These are phyloP conservation scores for Tragelaphus strepsiceros DNA, from an alignment of 2,113 vertebrate genomes.

Conservation along the genomic window DNA sequence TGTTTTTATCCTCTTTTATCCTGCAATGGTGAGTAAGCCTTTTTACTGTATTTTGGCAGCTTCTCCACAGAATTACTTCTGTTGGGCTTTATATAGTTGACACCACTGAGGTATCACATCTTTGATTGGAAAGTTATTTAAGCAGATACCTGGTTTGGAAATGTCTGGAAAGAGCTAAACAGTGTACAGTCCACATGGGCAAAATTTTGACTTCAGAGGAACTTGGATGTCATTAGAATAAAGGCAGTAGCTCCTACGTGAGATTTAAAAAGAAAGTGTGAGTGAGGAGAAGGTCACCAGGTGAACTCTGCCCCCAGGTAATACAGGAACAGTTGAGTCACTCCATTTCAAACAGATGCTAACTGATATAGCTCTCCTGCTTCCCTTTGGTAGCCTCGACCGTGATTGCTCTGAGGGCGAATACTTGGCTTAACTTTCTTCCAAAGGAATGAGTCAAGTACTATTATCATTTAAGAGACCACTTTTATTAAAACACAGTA, in stretches of 20 bases:
- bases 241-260: not conserved
- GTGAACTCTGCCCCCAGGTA: not conserved
- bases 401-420: not conserved
- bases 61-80: not conserved
- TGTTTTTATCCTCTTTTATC: conserved; percentile 94
- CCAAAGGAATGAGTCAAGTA: not conserved
- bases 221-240: not conserved
- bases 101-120: not conserved
- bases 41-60: not conserved
- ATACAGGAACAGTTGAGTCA: not conserved
- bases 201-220: conserved; percentile 5
- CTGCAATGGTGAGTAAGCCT: conserved; percentile 89
- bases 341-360: fast-evolving
- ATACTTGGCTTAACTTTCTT: not conserved
- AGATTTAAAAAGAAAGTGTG: not conserved
- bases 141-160: not conserved
- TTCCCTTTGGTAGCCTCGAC: not conserved
- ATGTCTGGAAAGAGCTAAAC: not conserved
- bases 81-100: not conserved
- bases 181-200: not conserved
- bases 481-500: not conserved
- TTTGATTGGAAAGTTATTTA: conserved; percentile 9
- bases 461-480: not conserved
- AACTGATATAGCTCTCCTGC: fast-evolving
- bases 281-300: not conserved